Conservation (phyloP, 2,888 invertebrate genomes). For the Nasonia oneida region DNA sequence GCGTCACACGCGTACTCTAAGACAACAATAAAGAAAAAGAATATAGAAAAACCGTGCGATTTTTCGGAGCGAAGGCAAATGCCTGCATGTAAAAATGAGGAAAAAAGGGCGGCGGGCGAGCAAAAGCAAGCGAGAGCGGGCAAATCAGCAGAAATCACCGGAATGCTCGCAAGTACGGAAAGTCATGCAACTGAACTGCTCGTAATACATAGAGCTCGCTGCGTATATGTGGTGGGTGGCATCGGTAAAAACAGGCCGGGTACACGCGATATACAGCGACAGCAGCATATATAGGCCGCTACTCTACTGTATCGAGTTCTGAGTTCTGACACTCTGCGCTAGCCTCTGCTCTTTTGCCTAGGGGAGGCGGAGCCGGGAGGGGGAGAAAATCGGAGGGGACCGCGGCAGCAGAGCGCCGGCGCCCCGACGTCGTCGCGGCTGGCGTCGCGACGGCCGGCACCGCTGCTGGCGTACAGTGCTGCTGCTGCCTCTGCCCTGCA, state of each 20-base stretch:
- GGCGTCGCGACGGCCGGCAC: constrained; percentile 54
- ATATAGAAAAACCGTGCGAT: neutral
- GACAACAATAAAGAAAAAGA: neutral
- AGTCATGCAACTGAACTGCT: constrained; percentile 33
- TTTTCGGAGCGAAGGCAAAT: neutral
- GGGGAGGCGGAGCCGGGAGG: constrained; percentile 33
- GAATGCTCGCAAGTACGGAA: constrained; percentile 22
- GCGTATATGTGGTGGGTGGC: neutral
- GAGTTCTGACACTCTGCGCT: neutral
- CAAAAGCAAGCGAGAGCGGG: neutral
- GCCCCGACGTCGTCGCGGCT: constrained; percentile 66
- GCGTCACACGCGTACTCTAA: neutral
- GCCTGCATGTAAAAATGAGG: neutral
- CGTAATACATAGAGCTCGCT: neutral
- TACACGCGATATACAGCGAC: constrained; percentile 18
- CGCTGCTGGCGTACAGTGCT: constrained; percentile 42
- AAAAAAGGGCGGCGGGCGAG: neutral
- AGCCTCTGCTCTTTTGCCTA: neutral
- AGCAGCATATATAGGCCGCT: neutral
- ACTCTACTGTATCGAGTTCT: neutral
- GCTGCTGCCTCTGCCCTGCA: constrained; percentile 48
- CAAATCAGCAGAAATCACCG: constrained; percentile 34
- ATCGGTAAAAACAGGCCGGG: constrained; percentile 49
- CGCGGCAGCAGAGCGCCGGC: constrained; percentile 66
- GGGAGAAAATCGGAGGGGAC: constrained; percentile 46